A percentile compares a stretch with the other conserved stretches of the same genome.
These are phyloP conservation scores for Limnephilus lunatus DNA, from an alignment of 2,888 invertebrate genomes.

Conservation along the genomic window DNA sequence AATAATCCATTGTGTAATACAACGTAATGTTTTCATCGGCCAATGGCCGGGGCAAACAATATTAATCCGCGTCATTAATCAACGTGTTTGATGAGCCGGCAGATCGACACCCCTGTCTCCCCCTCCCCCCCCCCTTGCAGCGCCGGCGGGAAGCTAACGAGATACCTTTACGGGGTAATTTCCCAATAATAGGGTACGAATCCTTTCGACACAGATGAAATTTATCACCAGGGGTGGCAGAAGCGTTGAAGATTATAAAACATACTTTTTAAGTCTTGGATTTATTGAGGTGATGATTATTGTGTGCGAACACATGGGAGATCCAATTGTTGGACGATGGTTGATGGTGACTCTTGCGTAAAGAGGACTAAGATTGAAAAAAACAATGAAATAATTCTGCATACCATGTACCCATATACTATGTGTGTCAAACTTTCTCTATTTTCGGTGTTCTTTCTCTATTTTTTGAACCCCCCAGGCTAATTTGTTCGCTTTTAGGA, in stretches of 20 bases:
- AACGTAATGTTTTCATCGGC: slow-evolving; percentile 39
- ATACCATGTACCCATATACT: too few species aligned
- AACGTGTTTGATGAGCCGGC: slow-evolving; percentile 55
- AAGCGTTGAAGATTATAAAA: neutral
- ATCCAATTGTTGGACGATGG: neutral
- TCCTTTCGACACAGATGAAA: slow-evolving; percentile 47
- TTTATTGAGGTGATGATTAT: neutral
- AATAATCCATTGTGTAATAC: slow-evolving; percentile 41
- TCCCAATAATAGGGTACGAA: slow-evolving; percentile 60
- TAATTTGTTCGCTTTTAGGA: too few species aligned
- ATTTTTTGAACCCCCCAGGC: too few species aligned
- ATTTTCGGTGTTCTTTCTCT: too few species aligned
- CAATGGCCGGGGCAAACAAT: slow-evolving; percentile 37
- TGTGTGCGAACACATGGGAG: neutral
- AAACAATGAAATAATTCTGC: neutral
- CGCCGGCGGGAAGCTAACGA: slow-evolving; percentile 36
- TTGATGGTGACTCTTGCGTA: neutral
- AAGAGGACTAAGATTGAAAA: neutral
- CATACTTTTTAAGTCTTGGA: slow-evolving; percentile 3
- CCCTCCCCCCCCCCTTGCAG: slow-evolving; percentile 7
- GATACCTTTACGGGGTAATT: slow-evolving; percentile 57
- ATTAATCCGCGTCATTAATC: slow-evolving; percentile 53
- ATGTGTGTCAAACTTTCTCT: neutral
- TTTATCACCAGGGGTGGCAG: slow-evolving; percentile 2
- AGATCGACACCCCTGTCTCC: slow-evolving; percentile 36